phyloP scores from a whole-genome alignment of 1,140 invertebrate genomes.

The Anadara kagoshimensis region DNA sequence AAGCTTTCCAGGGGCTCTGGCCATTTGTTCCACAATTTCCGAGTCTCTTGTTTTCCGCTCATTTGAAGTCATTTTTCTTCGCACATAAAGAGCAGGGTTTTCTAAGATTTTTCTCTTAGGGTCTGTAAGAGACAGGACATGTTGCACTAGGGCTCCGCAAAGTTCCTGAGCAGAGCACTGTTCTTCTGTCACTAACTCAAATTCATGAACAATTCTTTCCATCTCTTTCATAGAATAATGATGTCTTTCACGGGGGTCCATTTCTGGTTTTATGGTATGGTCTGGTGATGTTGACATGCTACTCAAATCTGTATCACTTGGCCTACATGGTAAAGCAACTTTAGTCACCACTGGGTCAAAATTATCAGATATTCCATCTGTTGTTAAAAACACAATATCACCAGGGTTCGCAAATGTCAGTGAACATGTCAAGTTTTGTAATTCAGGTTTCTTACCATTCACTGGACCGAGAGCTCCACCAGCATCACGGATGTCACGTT shows the following conservation, averaged over 20 bases:
- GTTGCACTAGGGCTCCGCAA: conserved; percentile 71
- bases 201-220: conserved; percentile 72
- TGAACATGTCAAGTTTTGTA: conserved; percentile 92
- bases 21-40: conserved; percentile 70
- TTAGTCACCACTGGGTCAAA: conserved; percentile 96
- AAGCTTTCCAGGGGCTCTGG: conserved; percentile 89
- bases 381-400: conserved; percentile 92
- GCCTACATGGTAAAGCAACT: conserved; percentile 82
- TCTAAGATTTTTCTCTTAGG: conserved; percentile 71
- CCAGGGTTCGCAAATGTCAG: conserved; percentile 88
- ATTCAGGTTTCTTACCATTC: conserved; percentile 90
- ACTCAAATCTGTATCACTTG: conserved; percentile 50
- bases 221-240: conserved; percentile 73
- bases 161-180: conserved; percentile 72
- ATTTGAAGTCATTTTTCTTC: conserved; percentile 63
- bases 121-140: conserved; percentile 71
- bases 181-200: conserved; percentile 70
- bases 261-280: conserved; percentile 64
- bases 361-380: conserved; percentile 94
- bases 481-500: conserved; percentile 93
- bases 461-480: conserved; percentile 89
- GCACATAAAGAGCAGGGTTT: conserved; percentile 69
- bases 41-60: conserved; percentile 67
- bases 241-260: conserved; percentile 72
- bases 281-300: conserved; percentile 12